Evolutionary conservation across 2,797 vertebrate species (phyloP).

Genomic region (Carapus acus): DNA sequence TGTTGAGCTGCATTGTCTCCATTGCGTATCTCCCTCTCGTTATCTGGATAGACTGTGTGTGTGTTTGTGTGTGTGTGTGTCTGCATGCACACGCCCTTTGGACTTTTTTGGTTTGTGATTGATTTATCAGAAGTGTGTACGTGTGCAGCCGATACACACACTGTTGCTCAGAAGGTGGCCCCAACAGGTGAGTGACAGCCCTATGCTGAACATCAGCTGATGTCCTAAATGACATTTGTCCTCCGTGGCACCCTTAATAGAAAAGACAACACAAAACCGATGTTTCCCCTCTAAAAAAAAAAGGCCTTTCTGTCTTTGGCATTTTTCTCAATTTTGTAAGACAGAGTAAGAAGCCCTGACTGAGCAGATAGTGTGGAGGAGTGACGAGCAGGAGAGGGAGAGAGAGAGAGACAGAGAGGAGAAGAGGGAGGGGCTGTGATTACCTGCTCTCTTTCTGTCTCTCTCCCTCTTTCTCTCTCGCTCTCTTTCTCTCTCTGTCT

Average conservation of each 20-base stretch:
- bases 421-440: constrained; percentile 42
- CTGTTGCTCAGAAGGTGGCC: too few species aligned
- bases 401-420: background rate
- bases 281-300: background rate
- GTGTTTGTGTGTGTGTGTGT: too few species aligned
- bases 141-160: background rate
- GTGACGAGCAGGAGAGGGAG: constrained; percentile 17
- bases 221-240: too few species aligned
- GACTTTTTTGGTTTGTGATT: constrained; percentile 37
- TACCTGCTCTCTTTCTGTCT: too few species aligned
- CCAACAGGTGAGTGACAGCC: too few species aligned
- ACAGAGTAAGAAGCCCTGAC: constrained; percentile 44
- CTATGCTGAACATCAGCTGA: too few species aligned
- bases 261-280: too few species aligned
- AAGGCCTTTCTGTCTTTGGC: background rate
- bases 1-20: too few species aligned
- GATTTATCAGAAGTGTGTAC: constrained; percentile 10
- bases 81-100: too few species aligned
- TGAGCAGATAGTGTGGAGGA: constrained; percentile 56
- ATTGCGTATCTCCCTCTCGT: constrained; percentile 10
- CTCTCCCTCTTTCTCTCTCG: constrained; percentile 17
- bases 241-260: too few species aligned
- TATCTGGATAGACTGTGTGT: constrained; percentile 39
- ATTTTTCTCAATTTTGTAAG: constrained; percentile 14
- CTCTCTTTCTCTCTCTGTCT: constrained; percentile 23